Base-by-base conservation (phyloP, 92 coral and sea anemone genomes). In the Epizoanthus scotinus region DNA sequence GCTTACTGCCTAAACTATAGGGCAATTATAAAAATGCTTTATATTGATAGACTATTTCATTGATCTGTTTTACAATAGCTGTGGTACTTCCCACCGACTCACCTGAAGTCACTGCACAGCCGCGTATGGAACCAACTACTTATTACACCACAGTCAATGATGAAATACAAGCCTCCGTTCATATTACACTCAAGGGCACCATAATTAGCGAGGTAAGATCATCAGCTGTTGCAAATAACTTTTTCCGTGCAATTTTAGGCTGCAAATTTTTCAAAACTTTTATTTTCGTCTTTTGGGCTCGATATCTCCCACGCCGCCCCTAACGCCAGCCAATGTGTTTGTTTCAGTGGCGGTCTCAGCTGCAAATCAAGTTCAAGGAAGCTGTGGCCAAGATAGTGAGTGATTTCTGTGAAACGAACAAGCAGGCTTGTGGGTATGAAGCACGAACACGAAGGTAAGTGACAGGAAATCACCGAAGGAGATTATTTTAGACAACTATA, bases 101-200 rank as follows among this genome's bases (percentile, higher is more conserved):
- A 2, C 63, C 22, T 17, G 27, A 66, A 2, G 20, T 54, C 5
- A 38, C 81, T 3, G 19, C 36, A 18, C 2, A 60, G 17, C 81
- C 67, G 15, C n/a, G 38, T 13, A 10, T 13, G 12, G 68, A 57
- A 6, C 56, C 50, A 9, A 12, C 20, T 6, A 58, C 56, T 24
- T 7, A 22, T 24, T 38, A 58, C 68, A 10, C 22, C 3, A 6
- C 21, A 2, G 29, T 38, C 15, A 9, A 15, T 14, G 57, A 75
- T 55, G 56, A 75, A 19, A 57, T 36, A 15, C 36, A 75, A 29
- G 81, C 81, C n/a, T 75, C 40, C 24, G 81, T 75, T 0, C 68
- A 59, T 14, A 31, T 75, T 57, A 75, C 81, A 14, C 7, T 75
- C 13, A 40, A 18, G 36, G 66, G 14, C 10, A 58, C 81, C 42